Percentiles rank a stretch among this genome's conserved stretches.
These are phyloP conservation scores for Oligia latruncula DNA, from an alignment of 2,888 invertebrate species.

Conservation along the genomic window DNA sequence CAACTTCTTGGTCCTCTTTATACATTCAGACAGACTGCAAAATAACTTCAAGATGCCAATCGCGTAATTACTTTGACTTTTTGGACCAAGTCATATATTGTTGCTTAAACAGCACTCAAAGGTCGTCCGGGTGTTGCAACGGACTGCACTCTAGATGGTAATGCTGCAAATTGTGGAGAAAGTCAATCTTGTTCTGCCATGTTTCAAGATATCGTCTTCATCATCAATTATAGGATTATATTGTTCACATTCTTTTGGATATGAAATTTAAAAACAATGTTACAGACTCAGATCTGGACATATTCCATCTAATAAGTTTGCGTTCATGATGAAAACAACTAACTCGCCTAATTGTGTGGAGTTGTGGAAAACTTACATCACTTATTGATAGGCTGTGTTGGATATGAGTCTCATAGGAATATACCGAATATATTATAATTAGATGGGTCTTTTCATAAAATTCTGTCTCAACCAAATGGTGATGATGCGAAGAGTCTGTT, in stretches of 20 bases:
- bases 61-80: slow-evolving; percentile 47
- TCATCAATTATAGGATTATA: slow-evolving; percentile 16
- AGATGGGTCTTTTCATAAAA: too few relatives aligned
- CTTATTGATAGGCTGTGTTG: background rate
- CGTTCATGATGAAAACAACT: background rate
- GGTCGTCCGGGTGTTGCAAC: slow-evolving; percentile 62
- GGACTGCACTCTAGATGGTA: slow-evolving; percentile 54
- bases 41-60: slow-evolving; percentile 47
- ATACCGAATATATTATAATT: too few relatives aligned
- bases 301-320: too few relatives aligned
- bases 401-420: background rate
- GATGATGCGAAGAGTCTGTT: background rate
- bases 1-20: slow-evolving; percentile 3
- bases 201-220: slow-evolving; percentile 35
- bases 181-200: slow-evolving; percentile 52
- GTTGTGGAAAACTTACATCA: background rate
- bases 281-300: too few relatives aligned
- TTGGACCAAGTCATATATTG: slow-evolving; percentile 43
- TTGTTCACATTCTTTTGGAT: background rate
- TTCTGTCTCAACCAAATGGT: too few relatives aligned
- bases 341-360: background rate
- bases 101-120: slow-evolving; percentile 48
- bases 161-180: slow-evolving; percentile 53
- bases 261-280: background rate
- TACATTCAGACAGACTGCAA: slow-evolving; percentile 28